Evolutionary conservation across 2,113 vertebrate species (phyloP).

Genomic region (Bothrops jararaca): DNA sequence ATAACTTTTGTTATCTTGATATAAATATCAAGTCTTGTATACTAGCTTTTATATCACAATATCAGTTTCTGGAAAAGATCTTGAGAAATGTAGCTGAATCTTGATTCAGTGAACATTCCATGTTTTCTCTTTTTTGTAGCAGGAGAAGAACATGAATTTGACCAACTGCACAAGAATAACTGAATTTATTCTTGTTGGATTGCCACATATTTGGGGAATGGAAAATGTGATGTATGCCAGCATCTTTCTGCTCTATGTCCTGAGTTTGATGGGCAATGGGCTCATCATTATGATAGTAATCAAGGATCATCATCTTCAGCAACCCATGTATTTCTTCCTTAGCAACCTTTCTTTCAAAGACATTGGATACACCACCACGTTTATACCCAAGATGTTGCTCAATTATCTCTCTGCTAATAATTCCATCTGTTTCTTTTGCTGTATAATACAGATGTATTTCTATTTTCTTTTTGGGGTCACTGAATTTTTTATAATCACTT

Average conservation of each 20-base stretch:
- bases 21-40: no score
- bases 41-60: not conserved
- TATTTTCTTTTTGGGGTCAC: conserved; percentile 53
- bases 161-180: not conserved
- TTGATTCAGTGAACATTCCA: not conserved
- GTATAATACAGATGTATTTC: conserved; percentile 51
- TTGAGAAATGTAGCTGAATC: not conserved
- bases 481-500: conserved; percentile 35
- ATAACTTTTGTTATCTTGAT: not conserved
- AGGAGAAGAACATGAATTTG: not conserved
- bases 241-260: not conserved
- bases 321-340: not conserved
- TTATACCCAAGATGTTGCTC: not conserved
- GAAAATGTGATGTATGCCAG: not conserved
- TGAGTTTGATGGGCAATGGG: not conserved
- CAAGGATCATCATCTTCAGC: not conserved
- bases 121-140: not conserved
- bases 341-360: not conserved
- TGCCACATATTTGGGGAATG: not conserved
- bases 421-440: not conserved
- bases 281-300: not conserved
- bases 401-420: not conserved
- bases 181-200: not conserved
- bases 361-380: not conserved
- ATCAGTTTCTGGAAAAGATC: not conserved